Evolutionary conservation across 1,140 invertebrate genomes (phyloP), one percentile per base, ranked within the genome.

Genomic region (Hylyphantes graminicola): DNA sequence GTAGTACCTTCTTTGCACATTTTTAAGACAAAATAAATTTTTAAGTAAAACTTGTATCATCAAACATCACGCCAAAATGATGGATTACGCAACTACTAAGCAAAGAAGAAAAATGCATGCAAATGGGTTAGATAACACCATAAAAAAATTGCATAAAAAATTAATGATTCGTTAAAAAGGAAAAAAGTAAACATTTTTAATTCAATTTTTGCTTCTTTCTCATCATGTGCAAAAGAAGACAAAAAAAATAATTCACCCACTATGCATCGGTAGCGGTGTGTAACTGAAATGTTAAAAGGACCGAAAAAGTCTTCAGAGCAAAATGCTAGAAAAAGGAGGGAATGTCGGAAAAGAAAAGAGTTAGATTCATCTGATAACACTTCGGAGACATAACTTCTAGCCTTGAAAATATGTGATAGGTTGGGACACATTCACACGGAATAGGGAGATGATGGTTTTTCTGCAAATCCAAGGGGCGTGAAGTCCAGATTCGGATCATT

Each of bases 191-290:
- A 35, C 1, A 35, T 2, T 2, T 35, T 35, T 35, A 35, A 35
- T 35, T 35, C 35, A 35, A 35, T 35, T 35, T 35, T 35, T 35
- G 35, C 35, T 35, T 35, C 35, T 35, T 35, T 35, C 35, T 35
- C 35, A 35, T 35, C 35, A 35, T 35, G 35, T 35, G 35, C 5
- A 35, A 35, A 5, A 35, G 5, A 35, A 35, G 35, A 35, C 35
- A 74, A 17, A 74, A 17, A 74, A 74, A 74, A 64, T 15, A 79
- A 48, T 75, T 53, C 10, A 57, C 19, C 7, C 15, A 70, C 77
- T 68, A 80, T 80, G 77, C 77, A 59, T 80, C 77, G 51, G 77
- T 70, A 70, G n/a, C 77, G 57, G 77, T 70, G 77, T 80, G 77
- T 80, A 80, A 80, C 77, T 70, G 77, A 80, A 80, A 78, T 65